phyloP scores from a whole-genome alignment of 2,797 vertebrate species.

The Malurus splendens region DNA sequence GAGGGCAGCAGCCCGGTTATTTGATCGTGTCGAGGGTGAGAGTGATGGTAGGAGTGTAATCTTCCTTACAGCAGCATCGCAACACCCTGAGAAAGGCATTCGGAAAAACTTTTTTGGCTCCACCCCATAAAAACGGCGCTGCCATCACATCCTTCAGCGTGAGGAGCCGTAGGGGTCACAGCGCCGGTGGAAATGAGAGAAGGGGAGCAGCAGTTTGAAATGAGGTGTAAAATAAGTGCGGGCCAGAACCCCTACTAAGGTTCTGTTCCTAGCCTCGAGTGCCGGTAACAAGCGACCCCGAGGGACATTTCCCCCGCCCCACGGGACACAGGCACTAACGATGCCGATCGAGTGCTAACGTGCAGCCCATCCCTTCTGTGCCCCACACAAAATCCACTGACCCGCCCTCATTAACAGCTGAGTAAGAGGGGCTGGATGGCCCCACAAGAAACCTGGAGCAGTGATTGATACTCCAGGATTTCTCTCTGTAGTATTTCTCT shows the following conservation, averaged over 20 bases:
- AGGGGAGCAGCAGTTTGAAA: not conserved
- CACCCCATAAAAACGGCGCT: accelerated
- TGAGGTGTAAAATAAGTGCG: not conserved
- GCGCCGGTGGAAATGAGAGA: accelerated
- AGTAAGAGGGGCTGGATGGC: not conserved
- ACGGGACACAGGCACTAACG: accelerated
- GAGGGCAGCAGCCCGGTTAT: not conserved
- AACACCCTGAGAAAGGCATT: not conserved
- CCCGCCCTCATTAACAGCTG: not conserved
- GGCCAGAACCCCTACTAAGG: not conserved
- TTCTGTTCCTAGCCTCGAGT: accelerated
- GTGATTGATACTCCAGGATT: not conserved
- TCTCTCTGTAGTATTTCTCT: not conserved
- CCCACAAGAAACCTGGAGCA: not conserved
- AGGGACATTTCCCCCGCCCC: not conserved
- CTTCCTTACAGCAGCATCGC: not conserved
- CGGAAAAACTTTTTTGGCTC: not conserved
- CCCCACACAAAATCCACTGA: not conserved
- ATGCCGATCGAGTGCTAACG: accelerated
- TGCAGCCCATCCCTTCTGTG: accelerated
- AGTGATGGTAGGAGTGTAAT: accelerated
- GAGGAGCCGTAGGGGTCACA: accelerated
- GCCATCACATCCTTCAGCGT: not conserved
- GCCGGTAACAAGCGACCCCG: accelerated
- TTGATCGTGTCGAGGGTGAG: accelerated